Conservation (phyloP, 2,888 invertebrate genomes). For the Drosophila hamatofila region DNA sequence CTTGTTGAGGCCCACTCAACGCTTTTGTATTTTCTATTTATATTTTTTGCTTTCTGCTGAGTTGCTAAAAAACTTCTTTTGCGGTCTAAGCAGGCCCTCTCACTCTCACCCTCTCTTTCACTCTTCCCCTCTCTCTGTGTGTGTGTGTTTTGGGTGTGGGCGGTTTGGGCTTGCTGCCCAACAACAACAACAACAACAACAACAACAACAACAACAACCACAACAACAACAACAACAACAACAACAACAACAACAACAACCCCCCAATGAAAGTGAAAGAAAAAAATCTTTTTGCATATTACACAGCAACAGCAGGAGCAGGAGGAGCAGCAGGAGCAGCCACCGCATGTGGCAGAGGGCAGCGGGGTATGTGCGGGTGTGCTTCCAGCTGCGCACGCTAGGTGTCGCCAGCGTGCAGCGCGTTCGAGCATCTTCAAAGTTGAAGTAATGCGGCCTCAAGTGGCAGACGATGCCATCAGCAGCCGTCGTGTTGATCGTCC, state of each 20-base stretch:
- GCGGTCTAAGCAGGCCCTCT: constrained; percentile 44
- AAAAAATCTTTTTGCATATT: constrained; percentile 78
- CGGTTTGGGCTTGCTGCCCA: constrained; percentile 9
- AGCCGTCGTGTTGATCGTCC: constrained; percentile 32
- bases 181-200: constrained; percentile 20
- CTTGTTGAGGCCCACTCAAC: constrained; percentile 23
- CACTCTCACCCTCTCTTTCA: neutral
- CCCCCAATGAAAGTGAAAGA: constrained; percentile 73
- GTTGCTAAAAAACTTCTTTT: constrained; percentile 81
- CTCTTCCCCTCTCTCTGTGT: neutral
- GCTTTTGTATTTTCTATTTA: constrained; percentile 56
- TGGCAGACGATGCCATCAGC: constrained; percentile 49
- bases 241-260: constrained; percentile 29
- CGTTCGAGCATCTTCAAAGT: constrained; percentile 81
- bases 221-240: constrained; percentile 28
- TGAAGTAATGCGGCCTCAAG: constrained; percentile 82
- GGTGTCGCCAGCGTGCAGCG: constrained; percentile 72
- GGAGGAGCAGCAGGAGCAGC: constrained; percentile 7
- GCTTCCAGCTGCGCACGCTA: constrained; percentile 79
- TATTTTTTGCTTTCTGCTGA: constrained; percentile 66
- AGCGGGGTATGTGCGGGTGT: constrained; percentile 36
- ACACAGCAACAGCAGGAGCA: constrained; percentile 37
- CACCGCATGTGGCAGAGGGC: constrained; percentile 5
- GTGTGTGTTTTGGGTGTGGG: constrained; percentile 13
- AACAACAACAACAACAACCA: constrained; percentile 36